Conservation (phyloP, 2,888 invertebrate species). For the Rhorus exstirpatorius region DNA sequence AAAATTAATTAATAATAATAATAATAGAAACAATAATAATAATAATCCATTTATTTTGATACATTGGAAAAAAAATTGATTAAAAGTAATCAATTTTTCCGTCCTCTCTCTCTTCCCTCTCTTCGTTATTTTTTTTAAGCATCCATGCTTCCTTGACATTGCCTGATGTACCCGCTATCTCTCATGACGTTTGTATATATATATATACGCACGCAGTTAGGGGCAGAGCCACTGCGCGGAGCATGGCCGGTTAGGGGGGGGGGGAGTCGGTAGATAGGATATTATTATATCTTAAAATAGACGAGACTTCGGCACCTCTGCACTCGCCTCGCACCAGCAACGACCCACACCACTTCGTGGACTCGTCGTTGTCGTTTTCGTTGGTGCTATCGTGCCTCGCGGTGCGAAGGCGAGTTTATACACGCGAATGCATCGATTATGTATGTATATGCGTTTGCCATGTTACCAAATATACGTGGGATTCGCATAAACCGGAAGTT, state of each 20-base stretch:
- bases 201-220: background rate
- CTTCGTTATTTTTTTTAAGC: constrained; percentile 3
- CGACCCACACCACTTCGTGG: constrained; percentile 37
- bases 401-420: constrained; percentile 10
- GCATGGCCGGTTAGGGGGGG: background rate
- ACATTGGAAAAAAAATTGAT: background rate
- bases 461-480: no score
- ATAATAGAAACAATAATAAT: no score
- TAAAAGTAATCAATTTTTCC: background rate
- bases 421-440: constrained; percentile 27
- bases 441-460: background rate
- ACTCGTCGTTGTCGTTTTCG: no score
- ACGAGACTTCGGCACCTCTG: constrained; percentile 69
- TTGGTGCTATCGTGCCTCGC: constrained; percentile 26
- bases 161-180: constrained; percentile 51
- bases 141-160: constrained; percentile 68
- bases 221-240: constrained; percentile 7
- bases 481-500: no score
- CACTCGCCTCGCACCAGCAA: constrained; percentile 56
- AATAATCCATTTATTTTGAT: background rate
- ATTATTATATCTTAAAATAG: constrained; percentile 63
- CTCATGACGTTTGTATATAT: constrained; percentile 39
- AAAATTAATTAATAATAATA: background rate
- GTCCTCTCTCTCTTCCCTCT: background rate
- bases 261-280: constrained; percentile 20